These are phyloP conservation scores for Ichneumoninae sp. DNA, from an alignment of 2,888 invertebrate species.

Conservation along the genomic window DNA sequence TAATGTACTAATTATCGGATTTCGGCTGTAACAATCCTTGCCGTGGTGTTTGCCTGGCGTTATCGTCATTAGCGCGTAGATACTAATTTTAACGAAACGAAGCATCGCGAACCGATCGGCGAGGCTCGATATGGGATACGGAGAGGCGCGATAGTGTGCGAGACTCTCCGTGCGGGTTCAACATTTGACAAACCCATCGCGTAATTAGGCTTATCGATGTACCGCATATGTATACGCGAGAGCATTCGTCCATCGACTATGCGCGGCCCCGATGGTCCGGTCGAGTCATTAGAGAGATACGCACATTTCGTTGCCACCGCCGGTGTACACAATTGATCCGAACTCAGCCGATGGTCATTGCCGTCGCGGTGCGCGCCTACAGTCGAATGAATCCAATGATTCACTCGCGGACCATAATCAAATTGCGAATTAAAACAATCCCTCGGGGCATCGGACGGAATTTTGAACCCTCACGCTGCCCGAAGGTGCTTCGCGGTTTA, in stretches of 20 bases:
- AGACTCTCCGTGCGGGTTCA: conserved; percentile 24
- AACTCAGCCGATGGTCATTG: conserved; percentile 8
- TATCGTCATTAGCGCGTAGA: conserved; percentile 31
- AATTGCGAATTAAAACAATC: conserved; percentile 25
- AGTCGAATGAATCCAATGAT: conserved; percentile 20
- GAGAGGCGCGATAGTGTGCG: conserved; percentile 12
- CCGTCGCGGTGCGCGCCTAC: background rate
- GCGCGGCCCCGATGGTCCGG: conserved; percentile 23
- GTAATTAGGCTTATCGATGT: conserved; percentile 61
- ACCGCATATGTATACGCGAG: conserved; percentile 29
- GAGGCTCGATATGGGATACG: background rate
- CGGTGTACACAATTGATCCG: conserved; percentile 21
- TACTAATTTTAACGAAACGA: conserved; percentile 53
- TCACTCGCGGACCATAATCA: conserved; percentile 7
- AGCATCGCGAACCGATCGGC: conserved; percentile 27
- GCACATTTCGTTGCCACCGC: conserved; percentile 38
- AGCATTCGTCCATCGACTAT: conserved; percentile 44
- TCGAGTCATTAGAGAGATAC: conserved; percentile 51
- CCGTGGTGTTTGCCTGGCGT: conserved; percentile 19
- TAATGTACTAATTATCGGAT: conserved; percentile 64
- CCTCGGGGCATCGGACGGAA: background rate
- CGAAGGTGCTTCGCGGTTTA: background rate
- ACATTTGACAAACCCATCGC: conserved; percentile 56
- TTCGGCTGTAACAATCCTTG: conserved; percentile 51
- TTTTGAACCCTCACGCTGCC: background rate